phyloP scores from a whole-genome alignment of 2,113 vertebrate species.

The Grammomys dolichurus region DNA sequence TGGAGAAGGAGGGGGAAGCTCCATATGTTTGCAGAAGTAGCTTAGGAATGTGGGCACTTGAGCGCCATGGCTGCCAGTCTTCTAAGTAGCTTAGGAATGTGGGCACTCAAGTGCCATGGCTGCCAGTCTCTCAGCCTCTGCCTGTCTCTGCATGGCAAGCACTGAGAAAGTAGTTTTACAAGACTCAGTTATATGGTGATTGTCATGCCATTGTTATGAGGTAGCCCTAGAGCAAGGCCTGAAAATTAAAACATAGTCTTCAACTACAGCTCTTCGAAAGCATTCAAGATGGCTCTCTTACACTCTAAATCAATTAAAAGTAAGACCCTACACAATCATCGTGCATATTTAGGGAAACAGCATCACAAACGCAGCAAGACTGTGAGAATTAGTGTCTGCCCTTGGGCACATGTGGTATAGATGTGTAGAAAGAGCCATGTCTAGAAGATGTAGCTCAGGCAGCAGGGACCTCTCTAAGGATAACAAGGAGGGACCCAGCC shows the following conservation, averaged over 20 bases:
- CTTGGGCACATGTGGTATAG: background rate
- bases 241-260: background rate
- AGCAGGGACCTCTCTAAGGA: too few species aligned
- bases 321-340: background rate
- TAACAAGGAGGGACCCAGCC: too few species aligned
- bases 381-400: background rate
- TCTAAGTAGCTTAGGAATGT: too few species aligned
- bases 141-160: background rate
- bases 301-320: background rate
- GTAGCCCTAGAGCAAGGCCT: background rate
- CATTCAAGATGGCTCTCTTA: background rate
- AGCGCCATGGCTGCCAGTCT: too few species aligned
- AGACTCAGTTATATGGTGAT: background rate
- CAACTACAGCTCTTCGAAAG: conserved; percentile 32
- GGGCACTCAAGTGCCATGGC: too few species aligned
- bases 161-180: background rate
- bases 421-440: background rate
- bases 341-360: background rate
- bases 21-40: too few species aligned
- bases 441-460: background rate
- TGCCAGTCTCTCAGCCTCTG: background rate
- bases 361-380: background rate
- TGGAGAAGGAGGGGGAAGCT: too few species aligned
- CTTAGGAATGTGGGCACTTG: too few species aligned
- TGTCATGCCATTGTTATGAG: background rate